phyloP scores from a whole-genome alignment of 2,797 vertebrate species.

The Spatula versicolor region DNA sequence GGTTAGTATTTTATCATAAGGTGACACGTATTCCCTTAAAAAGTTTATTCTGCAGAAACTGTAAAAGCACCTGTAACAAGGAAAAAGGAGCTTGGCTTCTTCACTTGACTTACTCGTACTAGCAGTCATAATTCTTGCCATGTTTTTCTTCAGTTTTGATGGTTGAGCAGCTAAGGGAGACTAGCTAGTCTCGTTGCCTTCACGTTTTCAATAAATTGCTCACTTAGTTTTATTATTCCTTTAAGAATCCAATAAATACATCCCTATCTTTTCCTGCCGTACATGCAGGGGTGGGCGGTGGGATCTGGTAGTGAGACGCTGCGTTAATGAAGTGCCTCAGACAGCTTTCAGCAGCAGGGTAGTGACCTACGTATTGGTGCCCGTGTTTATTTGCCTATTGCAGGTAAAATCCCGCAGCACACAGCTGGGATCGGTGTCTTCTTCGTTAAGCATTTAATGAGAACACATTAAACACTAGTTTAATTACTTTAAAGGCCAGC shows the following conservation, averaged over 20 bases:
- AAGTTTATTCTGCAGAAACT: conserved; percentile 20
- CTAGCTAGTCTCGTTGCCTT: background rate
- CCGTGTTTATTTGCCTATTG: background rate
- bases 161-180: background rate
- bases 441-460: background rate
- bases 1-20: conserved; percentile 41
- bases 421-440: background rate
- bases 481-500: background rate
- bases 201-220: background rate
- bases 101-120: background rate
- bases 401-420: background rate
- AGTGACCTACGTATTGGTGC: background rate
- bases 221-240: background rate
- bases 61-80: conserved; percentile 27
- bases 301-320: background rate
- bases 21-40: conserved; percentile 41
- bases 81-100: conserved; percentile 2
- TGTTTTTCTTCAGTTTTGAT: conserved; percentile 11
- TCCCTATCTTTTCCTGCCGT: background rate
- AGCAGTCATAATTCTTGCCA: background rate
- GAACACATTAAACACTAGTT: background rate
- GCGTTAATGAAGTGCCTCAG: background rate
- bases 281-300: background rate
- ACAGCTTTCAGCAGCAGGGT: background rate
- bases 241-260: background rate